phyloP scores from a whole-genome alignment of 2,888 invertebrate genomes.

The Syrista parreyssii region DNA sequence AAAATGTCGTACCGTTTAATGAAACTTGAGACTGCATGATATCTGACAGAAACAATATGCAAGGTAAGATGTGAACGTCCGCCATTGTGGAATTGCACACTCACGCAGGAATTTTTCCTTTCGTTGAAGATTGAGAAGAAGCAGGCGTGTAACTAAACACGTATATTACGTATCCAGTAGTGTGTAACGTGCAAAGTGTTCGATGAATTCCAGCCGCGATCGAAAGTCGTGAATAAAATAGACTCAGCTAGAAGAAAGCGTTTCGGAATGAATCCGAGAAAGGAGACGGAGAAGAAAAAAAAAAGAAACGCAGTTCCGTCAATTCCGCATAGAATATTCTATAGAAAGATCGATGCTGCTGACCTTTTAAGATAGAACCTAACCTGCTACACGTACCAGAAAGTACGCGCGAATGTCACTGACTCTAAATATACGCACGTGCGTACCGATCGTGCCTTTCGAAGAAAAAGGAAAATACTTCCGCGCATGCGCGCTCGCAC shows the following conservation, averaged over 20 bases:
- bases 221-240: neutral
- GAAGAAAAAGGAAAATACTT: neutral
- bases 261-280: neutral
- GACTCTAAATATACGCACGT: constrained; percentile 36
- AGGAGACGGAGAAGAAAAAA: neutral
- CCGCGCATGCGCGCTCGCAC: neutral
- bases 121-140: neutral
- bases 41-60: neutral
- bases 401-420: constrained; percentile 26
- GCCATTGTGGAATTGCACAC: neutral
- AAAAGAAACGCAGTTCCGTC: neutral
- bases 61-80: neutral
- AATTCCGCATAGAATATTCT: constrained; percentile 13
- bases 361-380: constrained; percentile 36
- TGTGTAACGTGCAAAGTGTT: neutral
- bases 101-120: neutral
- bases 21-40: neutral
- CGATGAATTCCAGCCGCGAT: neutral
- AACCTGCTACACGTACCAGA: constrained; percentile 6
- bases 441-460: neutral
- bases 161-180: neutral
- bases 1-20: neutral
- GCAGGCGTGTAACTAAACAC: neutral
- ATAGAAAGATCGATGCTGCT: constrained; percentile 12
- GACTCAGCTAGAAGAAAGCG: neutral